Conservation (phyloP, 2,113 vertebrate species). For the Poicephalus gulielmi region DNA sequence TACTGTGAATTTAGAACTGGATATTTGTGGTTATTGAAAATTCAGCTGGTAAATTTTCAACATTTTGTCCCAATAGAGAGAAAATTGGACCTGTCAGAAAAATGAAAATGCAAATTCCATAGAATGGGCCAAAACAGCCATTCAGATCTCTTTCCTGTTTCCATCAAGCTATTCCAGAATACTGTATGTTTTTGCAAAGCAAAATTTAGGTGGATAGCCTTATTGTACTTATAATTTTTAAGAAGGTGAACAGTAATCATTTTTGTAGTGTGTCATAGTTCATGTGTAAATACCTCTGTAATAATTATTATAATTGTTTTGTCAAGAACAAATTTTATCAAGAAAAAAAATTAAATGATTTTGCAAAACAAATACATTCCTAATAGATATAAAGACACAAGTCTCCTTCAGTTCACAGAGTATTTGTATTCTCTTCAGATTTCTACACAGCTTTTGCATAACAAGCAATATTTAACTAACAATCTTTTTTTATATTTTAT, state of each 20-base stretch:
- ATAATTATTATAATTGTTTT: neutral
- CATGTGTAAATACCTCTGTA: neutral
- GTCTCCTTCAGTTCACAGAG: neutral
- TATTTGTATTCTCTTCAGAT: neutral
- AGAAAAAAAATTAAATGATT: neutral
- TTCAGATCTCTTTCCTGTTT: neutral
- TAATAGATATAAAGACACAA: neutral
- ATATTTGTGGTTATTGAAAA: neutral
- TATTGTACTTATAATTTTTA: neutral
- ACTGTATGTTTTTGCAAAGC: neutral
- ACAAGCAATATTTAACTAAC: neutral
- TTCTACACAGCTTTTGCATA: neutral
- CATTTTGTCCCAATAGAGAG: neutral
- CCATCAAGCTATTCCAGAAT: neutral
- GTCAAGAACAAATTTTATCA: neutral
- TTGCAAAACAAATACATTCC: neutral
- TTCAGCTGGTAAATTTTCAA: neutral
- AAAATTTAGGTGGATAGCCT: neutral
- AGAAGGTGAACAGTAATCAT: neutral
- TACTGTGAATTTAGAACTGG: neutral
- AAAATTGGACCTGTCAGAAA: neutral
- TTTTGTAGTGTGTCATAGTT: neutral
- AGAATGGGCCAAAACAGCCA: neutral
- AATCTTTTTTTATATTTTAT: neutral
- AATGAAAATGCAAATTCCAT: neutral